These are phyloP conservation scores for Sebastes schlegelii DNA, from an alignment of 2,113 vertebrate species.

Conservation along the genomic window DNA sequence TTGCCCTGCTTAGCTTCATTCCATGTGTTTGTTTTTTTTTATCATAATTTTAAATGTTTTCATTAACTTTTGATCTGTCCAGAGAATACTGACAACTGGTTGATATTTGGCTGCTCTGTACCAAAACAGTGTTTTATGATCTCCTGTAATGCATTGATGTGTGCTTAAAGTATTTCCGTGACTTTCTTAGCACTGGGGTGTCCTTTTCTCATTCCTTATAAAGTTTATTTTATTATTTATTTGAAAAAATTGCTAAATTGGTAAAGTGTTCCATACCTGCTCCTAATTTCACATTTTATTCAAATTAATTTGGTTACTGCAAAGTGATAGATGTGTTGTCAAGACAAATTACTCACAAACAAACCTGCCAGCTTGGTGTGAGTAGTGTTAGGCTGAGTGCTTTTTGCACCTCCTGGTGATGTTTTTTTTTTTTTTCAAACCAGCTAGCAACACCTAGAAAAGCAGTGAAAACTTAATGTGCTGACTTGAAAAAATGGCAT, in stretches of 20 bases:
- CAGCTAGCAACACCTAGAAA: conserved; percentile 4
- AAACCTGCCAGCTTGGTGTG: not conserved
- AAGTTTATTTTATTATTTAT: not conserved
- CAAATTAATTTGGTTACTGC: not conserved
- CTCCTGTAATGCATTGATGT: not conserved
- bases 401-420: conserved; percentile 15
- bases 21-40: too few species aligned
- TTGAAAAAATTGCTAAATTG: not conserved
- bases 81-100: not conserved
- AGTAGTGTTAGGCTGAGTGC: not conserved
- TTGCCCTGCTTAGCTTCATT: too few species aligned
- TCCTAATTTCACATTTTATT: not conserved
- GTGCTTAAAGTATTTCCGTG: not conserved
- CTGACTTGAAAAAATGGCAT: not conserved
- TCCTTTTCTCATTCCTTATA: too few species aligned
- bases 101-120: not conserved
- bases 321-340: not conserved
- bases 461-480: not conserved
- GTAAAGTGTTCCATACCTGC: not conserved
- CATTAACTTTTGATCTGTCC: not conserved
- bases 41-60: not conserved
- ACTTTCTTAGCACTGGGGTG: too few species aligned
- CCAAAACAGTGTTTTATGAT: not conserved
- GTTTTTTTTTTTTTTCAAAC: not conserved
- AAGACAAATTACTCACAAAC: conserved; percentile 6